A percentile compares a stretch with the other conserved stretches of the same genome.
These are phyloP conservation scores for Xiphorhynchus elegans DNA, from an alignment of 2,113 vertebrate genomes.

Conservation along the genomic window DNA sequence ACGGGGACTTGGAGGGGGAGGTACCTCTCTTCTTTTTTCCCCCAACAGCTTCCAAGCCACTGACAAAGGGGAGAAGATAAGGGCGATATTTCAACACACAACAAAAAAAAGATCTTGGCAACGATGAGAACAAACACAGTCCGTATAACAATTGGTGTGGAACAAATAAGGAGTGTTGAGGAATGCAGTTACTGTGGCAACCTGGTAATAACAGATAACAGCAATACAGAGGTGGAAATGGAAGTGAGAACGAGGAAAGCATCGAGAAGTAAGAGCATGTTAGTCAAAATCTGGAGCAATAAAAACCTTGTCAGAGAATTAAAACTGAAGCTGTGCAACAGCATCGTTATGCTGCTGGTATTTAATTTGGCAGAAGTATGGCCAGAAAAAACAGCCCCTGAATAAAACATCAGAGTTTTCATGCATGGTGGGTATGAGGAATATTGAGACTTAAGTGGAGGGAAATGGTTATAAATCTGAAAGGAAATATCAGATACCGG, in stretches of 20 bases:
- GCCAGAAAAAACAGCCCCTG: not conserved
- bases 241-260: slow-evolving; percentile 12
- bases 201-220: slow-evolving; percentile 44
- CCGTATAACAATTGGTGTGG: slow-evolving; percentile 8
- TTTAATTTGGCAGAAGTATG: not conserved
- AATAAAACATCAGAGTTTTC: not conserved
- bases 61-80: not conserved
- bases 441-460: not conserved
- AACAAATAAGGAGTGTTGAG: slow-evolving; percentile 44
- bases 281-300: slow-evolving; percentile 5
- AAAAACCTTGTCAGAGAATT: slow-evolving; percentile 1
- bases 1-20: not conserved
- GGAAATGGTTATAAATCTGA: not conserved
- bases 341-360: not conserved
- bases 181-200: slow-evolving; percentile 59
- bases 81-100: not conserved
- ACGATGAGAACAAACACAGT: not conserved
- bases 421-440: not conserved
- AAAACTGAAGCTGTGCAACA: not conserved
- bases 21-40: not conserved
- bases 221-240: slow-evolving; percentile 39
- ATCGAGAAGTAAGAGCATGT: not conserved
- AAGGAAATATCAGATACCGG: not conserved
- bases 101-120: not conserved
- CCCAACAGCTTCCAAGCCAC: not conserved